Conservation (phyloP, 2,888 invertebrate species). For the Erebia epiphron region DNA sequence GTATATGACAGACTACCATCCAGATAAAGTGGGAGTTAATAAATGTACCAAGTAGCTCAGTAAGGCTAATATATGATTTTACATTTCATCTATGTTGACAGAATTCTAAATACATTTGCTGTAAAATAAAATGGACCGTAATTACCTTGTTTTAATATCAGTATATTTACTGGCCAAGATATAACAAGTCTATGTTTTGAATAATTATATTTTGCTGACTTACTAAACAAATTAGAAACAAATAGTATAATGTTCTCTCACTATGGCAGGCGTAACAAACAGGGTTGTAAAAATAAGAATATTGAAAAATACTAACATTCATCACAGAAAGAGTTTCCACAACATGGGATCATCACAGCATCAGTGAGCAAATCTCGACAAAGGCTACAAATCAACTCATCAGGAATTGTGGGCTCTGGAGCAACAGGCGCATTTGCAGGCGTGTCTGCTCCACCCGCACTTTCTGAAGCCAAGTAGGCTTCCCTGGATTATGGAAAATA, state of each 20-base stretch:
- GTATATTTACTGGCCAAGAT: too few relatives aligned
- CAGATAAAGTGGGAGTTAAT: too few relatives aligned
- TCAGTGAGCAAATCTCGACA: conserved; percentile 96
- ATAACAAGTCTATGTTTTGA: too few relatives aligned
- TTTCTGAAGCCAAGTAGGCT: conserved; percentile 88
- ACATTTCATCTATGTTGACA: too few relatives aligned
- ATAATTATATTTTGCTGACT: background rate
- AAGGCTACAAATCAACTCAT: conserved; percentile 95
- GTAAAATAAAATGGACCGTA: too few relatives aligned
- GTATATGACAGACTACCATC: too few relatives aligned
- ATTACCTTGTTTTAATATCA: too few relatives aligned
- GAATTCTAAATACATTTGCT: too few relatives aligned
- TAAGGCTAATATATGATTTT: too few relatives aligned
- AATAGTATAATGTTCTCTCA: background rate
- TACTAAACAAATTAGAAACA: background rate
- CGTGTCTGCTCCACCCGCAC: conserved; percentile 82
- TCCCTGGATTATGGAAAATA: conserved; percentile 77
- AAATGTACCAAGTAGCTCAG: too few relatives aligned
- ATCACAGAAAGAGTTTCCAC: conserved; percentile 99
- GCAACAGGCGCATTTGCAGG: conserved; percentile 85
- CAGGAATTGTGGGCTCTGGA: conserved; percentile 91
- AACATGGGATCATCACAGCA: conserved; percentile 99
- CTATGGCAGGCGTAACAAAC: background rate
- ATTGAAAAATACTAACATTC: conserved; percentile 89
- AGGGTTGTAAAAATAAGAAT: background rate